Evolutionary conservation across 2,888 invertebrate genomes (phyloP).

Genomic region (Sminthurides aquaticus): DNA sequence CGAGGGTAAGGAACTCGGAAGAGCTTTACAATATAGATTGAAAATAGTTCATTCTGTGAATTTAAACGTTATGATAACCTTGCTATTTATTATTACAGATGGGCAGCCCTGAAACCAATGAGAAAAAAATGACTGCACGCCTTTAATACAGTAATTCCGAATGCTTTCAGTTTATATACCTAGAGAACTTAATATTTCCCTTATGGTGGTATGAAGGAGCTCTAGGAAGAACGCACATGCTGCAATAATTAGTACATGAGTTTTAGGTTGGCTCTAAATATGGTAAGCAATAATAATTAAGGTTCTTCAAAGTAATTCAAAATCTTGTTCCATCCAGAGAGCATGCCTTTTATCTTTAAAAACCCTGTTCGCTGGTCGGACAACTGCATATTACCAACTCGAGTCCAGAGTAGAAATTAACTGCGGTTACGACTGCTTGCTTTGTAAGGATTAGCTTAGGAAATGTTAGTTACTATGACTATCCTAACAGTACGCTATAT

Average conservation of each 20-base stretch:
- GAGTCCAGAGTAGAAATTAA: not conserved
- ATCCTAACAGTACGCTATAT: too few species aligned
- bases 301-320: not conserved
- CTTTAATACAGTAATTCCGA: too few species aligned
- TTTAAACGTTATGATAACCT: not conserved
- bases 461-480: too few species aligned
- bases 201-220: too few species aligned
- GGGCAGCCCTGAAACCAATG: constrained; percentile 19
- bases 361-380: not conserved
- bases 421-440: not conserved
- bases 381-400: not conserved
- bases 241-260: too few species aligned
- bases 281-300: too few species aligned
- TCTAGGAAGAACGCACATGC: too few species aligned
- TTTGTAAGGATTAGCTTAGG: not conserved
- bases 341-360: not conserved
- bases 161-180: too few species aligned
- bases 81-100: constrained; percentile 7
- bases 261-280: too few species aligned
- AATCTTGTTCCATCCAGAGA: not conserved
- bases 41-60: not conserved
- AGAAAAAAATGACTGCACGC: constrained; percentile 5
- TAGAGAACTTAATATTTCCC: too few species aligned
- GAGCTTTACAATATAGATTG: not conserved
- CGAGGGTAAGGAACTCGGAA: constrained; percentile 18